Conservation (phyloP, 2,888 invertebrate species). For the Coremacera marginata region DNA sequence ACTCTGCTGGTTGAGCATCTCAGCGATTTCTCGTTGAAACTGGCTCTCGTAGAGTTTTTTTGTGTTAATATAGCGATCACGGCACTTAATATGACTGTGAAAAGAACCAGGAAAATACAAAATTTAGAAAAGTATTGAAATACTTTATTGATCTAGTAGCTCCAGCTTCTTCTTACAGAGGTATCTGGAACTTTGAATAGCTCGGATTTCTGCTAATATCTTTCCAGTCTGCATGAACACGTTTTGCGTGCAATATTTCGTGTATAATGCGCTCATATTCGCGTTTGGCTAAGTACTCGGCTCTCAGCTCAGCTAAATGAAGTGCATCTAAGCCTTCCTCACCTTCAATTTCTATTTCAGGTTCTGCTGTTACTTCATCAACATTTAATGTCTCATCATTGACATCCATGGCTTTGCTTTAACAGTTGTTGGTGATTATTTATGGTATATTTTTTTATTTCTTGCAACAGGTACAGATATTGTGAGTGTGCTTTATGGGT, state of each 20-base stretch:
- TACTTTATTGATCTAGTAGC: neutral
- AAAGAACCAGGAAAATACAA: neutral
- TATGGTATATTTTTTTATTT: neutral
- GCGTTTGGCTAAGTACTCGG: neutral
- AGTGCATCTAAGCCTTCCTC: neutral
- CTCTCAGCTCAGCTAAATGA: no score
- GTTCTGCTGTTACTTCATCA: neutral
- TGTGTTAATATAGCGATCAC: slow-evolving; percentile 46
- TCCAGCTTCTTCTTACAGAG: slow-evolving; percentile 47
- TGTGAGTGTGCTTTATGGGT: neutral
- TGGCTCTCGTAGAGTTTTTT: slow-evolving; percentile 47
- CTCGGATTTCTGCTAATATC: slow-evolving; percentile 43
- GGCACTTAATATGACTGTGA: slow-evolving; percentile 48
- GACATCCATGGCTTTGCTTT: no score
- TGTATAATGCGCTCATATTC: neutral
- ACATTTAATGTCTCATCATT: no score
- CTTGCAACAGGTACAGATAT: no score
- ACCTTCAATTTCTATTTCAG: neutral
- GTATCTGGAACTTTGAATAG: slow-evolving; percentile 49
- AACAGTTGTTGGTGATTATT: neutral
- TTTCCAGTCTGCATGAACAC: neutral
- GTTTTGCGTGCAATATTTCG: neutral
- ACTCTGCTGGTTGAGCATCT: slow-evolving; percentile 47
- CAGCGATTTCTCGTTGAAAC: slow-evolving; percentile 50
- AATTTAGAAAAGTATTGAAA: no score